phyloP scores from a whole-genome alignment of 2,113 vertebrate species.

The Brachyhypopomus occidentalis region DNA sequence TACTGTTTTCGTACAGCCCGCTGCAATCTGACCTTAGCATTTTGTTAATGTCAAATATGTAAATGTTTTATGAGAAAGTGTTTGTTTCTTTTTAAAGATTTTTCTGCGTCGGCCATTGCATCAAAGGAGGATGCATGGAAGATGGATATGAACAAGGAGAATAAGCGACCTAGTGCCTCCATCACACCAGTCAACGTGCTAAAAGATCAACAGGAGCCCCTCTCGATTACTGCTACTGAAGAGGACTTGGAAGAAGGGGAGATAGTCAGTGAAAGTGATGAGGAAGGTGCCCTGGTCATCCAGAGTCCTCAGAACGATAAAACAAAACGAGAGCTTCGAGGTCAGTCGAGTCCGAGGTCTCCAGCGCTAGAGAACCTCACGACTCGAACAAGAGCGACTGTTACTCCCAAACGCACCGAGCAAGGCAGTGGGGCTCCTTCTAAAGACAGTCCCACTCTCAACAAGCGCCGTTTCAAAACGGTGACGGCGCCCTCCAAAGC shows the following conservation, averaged over 20 bases:
- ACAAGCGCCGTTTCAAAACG: conserved; percentile 71
- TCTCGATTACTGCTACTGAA: conserved; percentile 50
- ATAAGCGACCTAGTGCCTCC: conserved; percentile 80
- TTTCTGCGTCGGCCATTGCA: conserved; percentile 51
- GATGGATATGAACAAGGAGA: conserved; percentile 91
- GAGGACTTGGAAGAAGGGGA: conserved; percentile 90
- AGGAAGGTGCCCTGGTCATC: conserved; percentile 60
- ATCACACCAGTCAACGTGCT: conserved; percentile 57
- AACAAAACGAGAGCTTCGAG: conserved; percentile 49
- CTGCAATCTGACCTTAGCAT: background rate
- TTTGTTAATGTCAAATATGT: background rate
- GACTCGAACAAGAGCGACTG: conserved; percentile 41
- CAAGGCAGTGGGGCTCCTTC: background rate
- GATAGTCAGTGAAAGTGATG: conserved; percentile 85
- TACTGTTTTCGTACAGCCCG: too few relatives aligned
- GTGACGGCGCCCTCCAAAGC: conserved; percentile 67
- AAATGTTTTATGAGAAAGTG: background rate
- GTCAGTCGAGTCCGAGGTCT: conserved; percentile 57
- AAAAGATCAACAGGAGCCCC: conserved; percentile 43
- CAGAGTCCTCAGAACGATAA: conserved; percentile 61
- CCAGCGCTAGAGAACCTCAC: conserved; percentile 41
- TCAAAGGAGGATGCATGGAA: conserved; percentile 56
- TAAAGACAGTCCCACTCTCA: conserved; percentile 59
- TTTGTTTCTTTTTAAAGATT: conserved; percentile 62
- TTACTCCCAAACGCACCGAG: conserved; percentile 47